These are phyloP conservation scores for Amblyteles armatorius DNA, from an alignment of 2,888 invertebrate species.

Conservation along the genomic window DNA sequence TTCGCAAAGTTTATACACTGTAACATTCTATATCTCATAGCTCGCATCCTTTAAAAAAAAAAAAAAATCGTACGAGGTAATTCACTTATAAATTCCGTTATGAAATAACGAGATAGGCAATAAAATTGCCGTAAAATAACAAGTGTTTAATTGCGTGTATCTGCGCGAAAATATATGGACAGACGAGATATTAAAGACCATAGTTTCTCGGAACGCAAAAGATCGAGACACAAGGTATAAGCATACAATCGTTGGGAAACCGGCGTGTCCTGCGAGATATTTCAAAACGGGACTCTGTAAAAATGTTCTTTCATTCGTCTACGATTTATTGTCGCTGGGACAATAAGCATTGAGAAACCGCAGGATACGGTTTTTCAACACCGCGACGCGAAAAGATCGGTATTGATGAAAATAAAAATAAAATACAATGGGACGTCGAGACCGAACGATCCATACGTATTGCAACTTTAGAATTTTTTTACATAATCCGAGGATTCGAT, in stretches of 20 bases:
- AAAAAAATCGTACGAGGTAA: constrained; percentile 1
- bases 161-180: neutral
- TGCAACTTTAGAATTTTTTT: neutral
- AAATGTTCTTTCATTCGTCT: constrained; percentile 62
- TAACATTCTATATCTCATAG: no score
- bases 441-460: neutral
- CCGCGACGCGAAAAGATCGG: constrained; percentile 4
- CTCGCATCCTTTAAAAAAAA: neutral
- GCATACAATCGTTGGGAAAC: constrained; percentile 52
- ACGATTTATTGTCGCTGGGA: constrained; percentile 60
- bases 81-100: constrained; percentile 26
- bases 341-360: constrained; percentile 60
- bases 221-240: neutral
- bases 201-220: constrained; percentile 22
- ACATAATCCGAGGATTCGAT: neutral
- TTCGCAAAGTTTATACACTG: no score
- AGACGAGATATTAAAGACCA: constrained; percentile 15
- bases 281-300: constrained; percentile 57
- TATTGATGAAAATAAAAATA: constrained; percentile 8
- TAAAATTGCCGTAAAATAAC: constrained; percentile 11
- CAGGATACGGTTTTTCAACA: constrained; percentile 33
- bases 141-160: constrained; percentile 32
- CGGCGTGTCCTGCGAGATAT: constrained; percentile 37
- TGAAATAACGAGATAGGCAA: constrained; percentile 30
- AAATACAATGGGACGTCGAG: neutral